Conservation (phyloP, 2,888 invertebrate species). For the Aelia acuminata region DNA sequence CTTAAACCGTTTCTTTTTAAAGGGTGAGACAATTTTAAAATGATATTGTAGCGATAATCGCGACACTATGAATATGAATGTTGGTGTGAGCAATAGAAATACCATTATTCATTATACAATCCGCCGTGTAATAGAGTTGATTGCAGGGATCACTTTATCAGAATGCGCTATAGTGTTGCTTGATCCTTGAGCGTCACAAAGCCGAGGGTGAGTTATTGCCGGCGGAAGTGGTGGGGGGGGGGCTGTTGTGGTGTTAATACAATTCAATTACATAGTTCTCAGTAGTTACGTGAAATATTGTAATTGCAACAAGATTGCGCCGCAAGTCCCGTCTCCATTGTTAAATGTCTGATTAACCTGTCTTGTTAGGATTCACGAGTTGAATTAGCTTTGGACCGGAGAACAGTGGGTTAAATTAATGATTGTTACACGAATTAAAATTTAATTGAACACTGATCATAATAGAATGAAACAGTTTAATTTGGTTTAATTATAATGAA, state of each 20-base stretch:
- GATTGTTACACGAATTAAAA: background rate
- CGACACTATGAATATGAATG: background rate
- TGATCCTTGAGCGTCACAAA: background rate
- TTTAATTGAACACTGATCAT: background rate
- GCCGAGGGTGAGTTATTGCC: background rate
- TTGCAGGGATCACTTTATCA: background rate
- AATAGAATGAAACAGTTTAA: too few relatives aligned
- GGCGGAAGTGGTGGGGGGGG: background rate
- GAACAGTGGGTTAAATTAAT: background rate
- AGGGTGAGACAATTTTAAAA: background rate
- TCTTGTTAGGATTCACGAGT: background rate
- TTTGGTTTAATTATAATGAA: too few relatives aligned
- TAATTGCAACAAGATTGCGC: slow-evolving; percentile 16
- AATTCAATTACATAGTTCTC: slow-evolving; percentile 38
- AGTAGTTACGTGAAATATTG: slow-evolving; percentile 21
- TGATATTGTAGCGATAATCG: background rate
- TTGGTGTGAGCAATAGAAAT: background rate
- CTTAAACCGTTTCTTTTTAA: too few relatives aligned
- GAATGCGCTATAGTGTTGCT: background rate
- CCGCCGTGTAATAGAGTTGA: background rate
- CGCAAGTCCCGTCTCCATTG: background rate
- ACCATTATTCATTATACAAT: background rate
- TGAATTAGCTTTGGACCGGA: background rate
- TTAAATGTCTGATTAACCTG: slow-evolving; percentile 14
- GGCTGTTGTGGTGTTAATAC: slow-evolving; percentile 11